These are phyloP conservation scores for Cetonia aurata DNA, from an alignment of 2,888 invertebrate species.

Conservation along the genomic window DNA sequence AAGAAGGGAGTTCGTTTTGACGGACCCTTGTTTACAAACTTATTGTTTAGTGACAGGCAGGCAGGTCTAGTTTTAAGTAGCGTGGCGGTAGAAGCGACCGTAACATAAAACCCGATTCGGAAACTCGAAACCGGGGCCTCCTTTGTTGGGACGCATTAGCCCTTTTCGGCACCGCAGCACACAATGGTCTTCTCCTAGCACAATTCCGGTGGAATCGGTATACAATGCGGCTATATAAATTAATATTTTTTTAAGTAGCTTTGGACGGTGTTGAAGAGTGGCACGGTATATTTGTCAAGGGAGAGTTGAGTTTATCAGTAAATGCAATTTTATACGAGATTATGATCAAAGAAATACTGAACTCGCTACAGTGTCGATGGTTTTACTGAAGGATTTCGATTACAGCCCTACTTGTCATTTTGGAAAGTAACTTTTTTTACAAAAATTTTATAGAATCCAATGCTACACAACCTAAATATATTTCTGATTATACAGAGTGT, in stretches of 20 bases:
- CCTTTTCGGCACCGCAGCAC: conserved; percentile 30
- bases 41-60: conserved; percentile 49
- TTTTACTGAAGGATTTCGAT: no score
- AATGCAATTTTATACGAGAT: no score
- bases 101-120: conserved; percentile 40
- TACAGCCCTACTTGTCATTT: no score
- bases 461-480: no score
- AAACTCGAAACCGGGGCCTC: conserved; percentile 32
- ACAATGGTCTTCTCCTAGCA: conserved; percentile 17
- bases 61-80: conserved; percentile 49
- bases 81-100: background rate
- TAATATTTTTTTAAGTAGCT: conserved; percentile 41
- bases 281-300: background rate
- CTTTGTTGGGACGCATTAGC: conserved; percentile 35
- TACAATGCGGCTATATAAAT: conserved; percentile 35
- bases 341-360: no score
- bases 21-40: conserved; percentile 54
- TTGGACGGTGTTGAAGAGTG: conserved; percentile 35
- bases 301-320: no score
- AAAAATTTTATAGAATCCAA: no score
- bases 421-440: no score
- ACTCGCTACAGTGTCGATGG: no score
- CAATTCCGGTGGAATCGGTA: background rate
- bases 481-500: no score
- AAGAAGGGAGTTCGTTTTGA: conserved; percentile 8